These are phyloP conservation scores for Polydrusus pterygomalis DNA, from an alignment of 2,888 invertebrate species.

Conservation along the genomic window DNA sequence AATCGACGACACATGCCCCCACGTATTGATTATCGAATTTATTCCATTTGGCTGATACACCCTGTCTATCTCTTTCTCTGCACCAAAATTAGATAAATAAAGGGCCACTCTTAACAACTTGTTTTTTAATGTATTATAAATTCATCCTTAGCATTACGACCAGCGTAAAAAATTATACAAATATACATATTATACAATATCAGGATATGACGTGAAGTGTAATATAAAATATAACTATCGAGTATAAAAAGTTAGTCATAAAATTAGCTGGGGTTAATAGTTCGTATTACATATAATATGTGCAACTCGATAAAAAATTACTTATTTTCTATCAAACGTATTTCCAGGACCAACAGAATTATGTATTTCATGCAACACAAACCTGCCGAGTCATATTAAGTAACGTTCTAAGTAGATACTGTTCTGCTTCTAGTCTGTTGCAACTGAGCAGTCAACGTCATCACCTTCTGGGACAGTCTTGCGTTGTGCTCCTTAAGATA, in stretches of 20 bases:
- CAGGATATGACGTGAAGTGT: not conserved
- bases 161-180: conserved; percentile 6
- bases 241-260: not conserved
- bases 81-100: not conserved
- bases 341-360: no score
- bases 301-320: no score
- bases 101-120: not conserved
- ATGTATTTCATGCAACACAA: no score
- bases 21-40: no score
- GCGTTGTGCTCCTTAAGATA: conserved; percentile 81
- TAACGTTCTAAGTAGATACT: conserved; percentile 24
- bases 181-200: conserved; percentile 27
- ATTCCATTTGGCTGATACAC: no score
- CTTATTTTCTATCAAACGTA: no score
- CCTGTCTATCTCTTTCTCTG: no score
- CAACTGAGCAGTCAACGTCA: conserved; percentile 75
- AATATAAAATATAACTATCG: conserved; percentile 17
- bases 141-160: not conserved
- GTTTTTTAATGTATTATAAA: not conserved
- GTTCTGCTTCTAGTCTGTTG: conserved; percentile 58
- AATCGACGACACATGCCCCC: no score
- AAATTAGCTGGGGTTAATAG: no score
- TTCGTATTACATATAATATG: no score
- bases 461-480: conserved; percentile 78
- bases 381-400: not conserved